Evolutionary conservation across 2,113 vertebrate genomes (phyloP), one percentile per base, ranked within the genome.

Genomic region (Phylloscopus trochilus): DNA sequence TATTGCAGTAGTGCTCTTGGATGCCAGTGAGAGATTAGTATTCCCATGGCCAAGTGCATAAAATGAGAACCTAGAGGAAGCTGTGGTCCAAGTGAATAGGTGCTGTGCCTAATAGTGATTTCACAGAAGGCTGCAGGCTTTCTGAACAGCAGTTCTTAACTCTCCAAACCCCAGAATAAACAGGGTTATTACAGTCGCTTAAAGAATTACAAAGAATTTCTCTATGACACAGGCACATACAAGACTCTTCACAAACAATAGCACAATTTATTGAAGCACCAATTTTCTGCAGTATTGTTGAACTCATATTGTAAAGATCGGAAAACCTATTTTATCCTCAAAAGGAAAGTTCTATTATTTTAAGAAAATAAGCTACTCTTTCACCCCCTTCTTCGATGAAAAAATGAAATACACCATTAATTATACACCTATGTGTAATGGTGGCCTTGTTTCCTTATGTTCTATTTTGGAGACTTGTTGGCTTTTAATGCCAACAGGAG

Each of bases 351-450:
- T 79, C 23, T 91, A 16, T 76, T 47, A 51, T 82, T 82, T 93
- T 69, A 62, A 86, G 26, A 66, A 75, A 47, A 82, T 17, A 49
- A 0, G 0, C 5, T 73, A 64, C 73, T 76, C 81, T 87, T 92
- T 87, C 31, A 90, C 49, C 15, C 15, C 10, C 41, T 41, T 87
- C 30, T 87, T 30, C 41, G 77, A 14, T 51, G 35, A 92, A 89
- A 89, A 89, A 87, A 37, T 47, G 7, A 37, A 87, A 79, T 58
- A 26, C 8, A 46, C 11, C 11, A 56, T 41, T 89, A 81, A 56
- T 75, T 83, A 80, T 53, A 15, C 0, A 0, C 1, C 16, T 2
- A 41, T 49, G 26, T 43, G n/a, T 92, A 81, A 52, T 52, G 56
- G 47, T 22, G 35, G 49, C 3, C n/a, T 89, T 79, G 31, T 72